These are phyloP conservation scores for Suricata suricatta DNA, from an alignment of 2,113 vertebrate species.

Conservation along the genomic window DNA sequence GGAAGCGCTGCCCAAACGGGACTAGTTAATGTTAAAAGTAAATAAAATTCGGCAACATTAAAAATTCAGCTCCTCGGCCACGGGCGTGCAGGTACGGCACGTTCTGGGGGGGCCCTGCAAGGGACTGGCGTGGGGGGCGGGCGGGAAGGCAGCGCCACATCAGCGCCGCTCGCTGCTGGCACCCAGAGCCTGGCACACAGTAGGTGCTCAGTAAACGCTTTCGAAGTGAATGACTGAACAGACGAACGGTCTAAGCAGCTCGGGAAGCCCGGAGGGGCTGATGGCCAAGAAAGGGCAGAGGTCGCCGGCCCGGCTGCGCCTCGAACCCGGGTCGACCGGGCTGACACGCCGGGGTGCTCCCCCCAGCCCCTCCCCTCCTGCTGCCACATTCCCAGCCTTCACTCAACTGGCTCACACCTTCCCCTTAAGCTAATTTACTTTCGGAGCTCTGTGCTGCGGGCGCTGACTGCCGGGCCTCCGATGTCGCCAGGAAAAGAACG, in stretches of 20 bases:
- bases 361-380: background rate
- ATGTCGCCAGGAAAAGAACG: background rate
- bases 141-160: background rate
- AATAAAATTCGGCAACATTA: background rate
- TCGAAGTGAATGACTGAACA: too few relatives aligned
- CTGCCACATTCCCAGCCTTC: background rate
- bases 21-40: background rate
- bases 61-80: background rate
- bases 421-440: background rate
- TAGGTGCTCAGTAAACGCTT: background rate
- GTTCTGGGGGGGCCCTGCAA: background rate
- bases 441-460: background rate
- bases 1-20: background rate
- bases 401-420: background rate
- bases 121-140: background rate
- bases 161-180: background rate
- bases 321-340: background rate
- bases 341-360: too few relatives aligned
- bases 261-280: background rate
- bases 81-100: fast-evolving
- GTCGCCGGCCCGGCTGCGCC: background rate
- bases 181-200: background rate
- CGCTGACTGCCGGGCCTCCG: background rate
- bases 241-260: background rate
- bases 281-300: background rate